Percentiles rank a stretch among this genome's conserved stretches.
Conservation (phyloP, 2,888 invertebrate species). For the Scrobipalpa costella region DNA sequence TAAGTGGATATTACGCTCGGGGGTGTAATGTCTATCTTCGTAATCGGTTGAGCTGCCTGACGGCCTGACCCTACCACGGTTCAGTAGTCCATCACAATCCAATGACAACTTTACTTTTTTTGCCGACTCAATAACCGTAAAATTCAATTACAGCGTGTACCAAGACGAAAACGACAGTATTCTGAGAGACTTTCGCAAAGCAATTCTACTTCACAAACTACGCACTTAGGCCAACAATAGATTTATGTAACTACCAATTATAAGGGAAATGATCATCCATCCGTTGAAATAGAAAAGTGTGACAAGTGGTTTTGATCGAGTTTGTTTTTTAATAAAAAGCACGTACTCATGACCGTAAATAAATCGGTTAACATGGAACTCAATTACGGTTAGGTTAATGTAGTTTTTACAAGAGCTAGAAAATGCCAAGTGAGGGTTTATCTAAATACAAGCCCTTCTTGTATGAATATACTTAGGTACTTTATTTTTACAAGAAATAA, state of each 20-base stretch:
- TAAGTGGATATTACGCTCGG: slow-evolving; percentile 21
- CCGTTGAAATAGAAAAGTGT: slow-evolving; percentile 16
- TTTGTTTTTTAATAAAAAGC: background rate
- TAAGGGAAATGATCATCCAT: background rate
- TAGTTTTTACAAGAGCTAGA: background rate
- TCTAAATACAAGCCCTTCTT: background rate
- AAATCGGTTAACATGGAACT: background rate
- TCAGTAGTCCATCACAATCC: slow-evolving; percentile 57
- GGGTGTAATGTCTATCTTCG: slow-evolving; percentile 30
- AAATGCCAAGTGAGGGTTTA: background rate
- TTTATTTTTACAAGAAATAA: too few relatives aligned
- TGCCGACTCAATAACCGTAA: slow-evolving; percentile 65
- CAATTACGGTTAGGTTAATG: background rate
- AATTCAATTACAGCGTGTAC: slow-evolving; percentile 72
- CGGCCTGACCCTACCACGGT: slow-evolving; percentile 51
- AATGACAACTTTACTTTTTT: slow-evolving; percentile 57
- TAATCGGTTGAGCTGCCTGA: slow-evolving; percentile 43
- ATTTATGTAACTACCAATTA: slow-evolving; percentile 2
- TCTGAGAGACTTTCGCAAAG: slow-evolving; percentile 40
- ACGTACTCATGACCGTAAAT: background rate
- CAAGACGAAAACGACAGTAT: slow-evolving; percentile 63
- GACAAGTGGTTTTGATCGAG: slow-evolving; percentile 11
- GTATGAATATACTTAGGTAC: too few relatives aligned
- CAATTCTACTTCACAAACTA: slow-evolving; percentile 17
- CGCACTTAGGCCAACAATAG: slow-evolving; percentile 3